Evolutionary conservation across 2,888 invertebrate species (phyloP), one percentile per base, ranked within the genome.

Genomic region (Osedax fenrisi): DNA sequence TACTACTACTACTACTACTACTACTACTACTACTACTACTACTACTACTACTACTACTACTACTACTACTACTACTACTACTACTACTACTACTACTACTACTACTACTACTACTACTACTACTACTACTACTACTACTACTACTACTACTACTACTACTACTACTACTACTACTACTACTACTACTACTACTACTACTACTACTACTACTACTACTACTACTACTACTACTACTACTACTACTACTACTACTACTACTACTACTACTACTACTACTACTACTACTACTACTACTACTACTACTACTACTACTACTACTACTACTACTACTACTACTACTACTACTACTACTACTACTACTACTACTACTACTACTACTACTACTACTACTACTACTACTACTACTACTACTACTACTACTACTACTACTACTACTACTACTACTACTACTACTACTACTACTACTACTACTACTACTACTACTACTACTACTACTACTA

Each of bases 371-470:
- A 70, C 70, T 70, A 61, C 70, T 70, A 70, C 27, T 70, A 61
- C 70, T 70, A 70, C 70, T 70, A 61, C 70, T 70, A 70, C 70
- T 70, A 61, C 70, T 70, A 70, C 70, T 70, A 70, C 70, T 70
- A 70, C 70, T 70, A 70, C 70, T 70, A 70, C 70, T 70, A 70
- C 70, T 70, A 70, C 70, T 61, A 70, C 70, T 70, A 70, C 70
- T 70, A 70, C 70, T 70, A 70, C 70, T 61, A 70, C 70, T 62
- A 70, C 70, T 70, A 70, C 70, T 61, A 70, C 70, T 70, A 70
- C 70, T 61, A 70, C 27, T 61, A 70, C 70, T 70, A 24, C 27
- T 10, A 41, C 27, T 61, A 41, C 70, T 70, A 70, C 70, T 61
- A 41, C 70, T 61, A 70, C 70, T 70, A 41, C 56, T 61, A 41